Evolutionary conservation across 2,888 invertebrate genomes (phyloP), one percentile per base, ranked within the genome.

Genomic region (Monopis laevigella): DNA sequence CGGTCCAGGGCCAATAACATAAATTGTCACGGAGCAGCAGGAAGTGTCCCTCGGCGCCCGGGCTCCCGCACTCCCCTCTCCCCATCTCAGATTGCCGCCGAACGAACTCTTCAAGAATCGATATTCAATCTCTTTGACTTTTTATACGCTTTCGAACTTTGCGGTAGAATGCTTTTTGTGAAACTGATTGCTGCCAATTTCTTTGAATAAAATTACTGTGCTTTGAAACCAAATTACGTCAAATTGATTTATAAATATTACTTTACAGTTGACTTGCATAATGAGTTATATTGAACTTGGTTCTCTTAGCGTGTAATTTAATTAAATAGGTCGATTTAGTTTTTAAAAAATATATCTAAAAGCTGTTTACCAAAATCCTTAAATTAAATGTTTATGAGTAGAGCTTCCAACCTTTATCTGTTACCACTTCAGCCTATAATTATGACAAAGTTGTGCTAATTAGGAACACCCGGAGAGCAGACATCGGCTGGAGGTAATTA

Each of bases 121-220:
- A 78, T 78, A 78, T 75, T 78, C 78, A 78, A 77, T 78, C 77
- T 78, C 75, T 74, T 75, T 74, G 73, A 72, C 71, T 66, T 70
- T 68, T 66, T 69, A 68, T 69, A 60, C 68, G 64, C 65, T 14
- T 18, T 16, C 40, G 29, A 36, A 36, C 12, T 10, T 36, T 12
- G 36, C 36, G 21, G 18, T n/a, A 16, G 21, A 36, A 36, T 36
- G 21, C 6, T 16, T 36, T 36, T 19, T 36, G 19, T 21, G 36
- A 21, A 14, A 21, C 6, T 36, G 19, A 36, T 36, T 36, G 21
- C 21, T 19, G n/a, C 36, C 36, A 7, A 19, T 36, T 36, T 36
- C 21, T 2, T 21, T 32, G n/a, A n/a, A n/a, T n/a, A n/a, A n/a
- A n/a, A n/a, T n/a, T n/a, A n/a, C n/a, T n/a, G n/a, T n/a, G n/a